A percentile compares a stretch with the other conserved stretches of the same genome.
phyloP scores from a whole-genome alignment of 1,140 invertebrate genomes.

The Brevipalpus yothersi region DNA sequence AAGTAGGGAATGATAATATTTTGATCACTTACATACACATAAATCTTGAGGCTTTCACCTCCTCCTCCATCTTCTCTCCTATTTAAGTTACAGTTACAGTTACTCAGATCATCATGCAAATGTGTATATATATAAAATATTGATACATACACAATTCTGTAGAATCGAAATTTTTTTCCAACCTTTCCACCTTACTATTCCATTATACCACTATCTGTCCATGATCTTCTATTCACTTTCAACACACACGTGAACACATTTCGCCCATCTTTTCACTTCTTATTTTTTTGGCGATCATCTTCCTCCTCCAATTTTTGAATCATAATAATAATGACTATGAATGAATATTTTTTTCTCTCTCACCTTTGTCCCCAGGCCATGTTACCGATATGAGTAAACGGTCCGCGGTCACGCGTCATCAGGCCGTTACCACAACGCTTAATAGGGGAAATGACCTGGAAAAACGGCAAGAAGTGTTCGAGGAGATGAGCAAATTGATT shows the following conservation, averaged over 20 bases:
- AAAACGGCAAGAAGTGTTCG: constrained; percentile 11
- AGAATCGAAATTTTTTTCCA: too few species aligned
- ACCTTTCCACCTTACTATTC: too few species aligned
- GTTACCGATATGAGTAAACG: constrained; percentile 10
- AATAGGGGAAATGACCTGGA: constrained; percentile 9
- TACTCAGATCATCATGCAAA: too few species aligned
- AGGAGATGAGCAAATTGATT: constrained; percentile 11
- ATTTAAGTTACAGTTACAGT: too few species aligned
- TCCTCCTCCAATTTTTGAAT: not conserved
- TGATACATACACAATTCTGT: too few species aligned
- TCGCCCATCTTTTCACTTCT: not conserved
- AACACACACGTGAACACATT: not conserved
- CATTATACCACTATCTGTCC: too few species aligned
- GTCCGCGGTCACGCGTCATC: constrained; percentile 9
- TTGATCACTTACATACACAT: too few species aligned
- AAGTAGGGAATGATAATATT: too few species aligned
- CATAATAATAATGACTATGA: not conserved
- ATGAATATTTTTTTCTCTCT: too few species aligned
- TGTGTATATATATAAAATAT: too few species aligned
- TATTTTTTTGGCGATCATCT: not conserved
- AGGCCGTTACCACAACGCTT: constrained; percentile 10
- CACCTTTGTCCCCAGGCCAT: not conserved
- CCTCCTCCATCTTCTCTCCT: too few species aligned
- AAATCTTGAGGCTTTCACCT: too few species aligned
- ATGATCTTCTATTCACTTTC: not conserved